Conservation (phyloP, 2,888 invertebrate species). For the Masnerella sp. region DNA sequence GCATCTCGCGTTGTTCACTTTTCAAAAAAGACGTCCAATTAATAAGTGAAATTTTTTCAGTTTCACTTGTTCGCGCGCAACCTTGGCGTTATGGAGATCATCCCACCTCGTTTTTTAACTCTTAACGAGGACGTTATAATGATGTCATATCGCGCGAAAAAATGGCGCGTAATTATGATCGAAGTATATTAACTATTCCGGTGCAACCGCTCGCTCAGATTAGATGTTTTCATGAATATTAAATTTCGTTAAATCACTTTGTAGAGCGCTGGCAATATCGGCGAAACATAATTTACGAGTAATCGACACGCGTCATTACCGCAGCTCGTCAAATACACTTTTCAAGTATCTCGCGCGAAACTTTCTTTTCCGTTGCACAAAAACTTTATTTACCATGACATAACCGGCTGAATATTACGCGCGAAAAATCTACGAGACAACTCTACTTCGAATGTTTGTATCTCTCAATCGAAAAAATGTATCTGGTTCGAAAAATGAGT, state of each 20-base stretch:
- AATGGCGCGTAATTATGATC: constrained; percentile 12
- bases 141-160: constrained; percentile 7
- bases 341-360: constrained; percentile 38
- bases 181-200: constrained; percentile 28
- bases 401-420: constrained; percentile 30
- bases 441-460: not conserved
- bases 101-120: not conserved
- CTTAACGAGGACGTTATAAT: constrained; percentile 1
- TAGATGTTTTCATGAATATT: constrained; percentile 27
- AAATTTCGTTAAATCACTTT: constrained; percentile 42
- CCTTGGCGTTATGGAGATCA: not conserved
- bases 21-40: not conserved
- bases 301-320: constrained; percentile 55
- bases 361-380: constrained; percentile 53
- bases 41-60: constrained; percentile 4
- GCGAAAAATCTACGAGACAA: constrained; percentile 26
- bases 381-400: constrained; percentile 52
- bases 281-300: constrained; percentile 38
- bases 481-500: too few species aligned
- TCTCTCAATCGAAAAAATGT: too few species aligned
- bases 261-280: constrained; percentile 35
- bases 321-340: constrained; percentile 46
- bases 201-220: constrained; percentile 9
- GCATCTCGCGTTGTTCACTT: not conserved
- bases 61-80: not conserved